Evolutionary conservation across 2,797 vertebrate genomes (phyloP), one percentile per base, ranked within the genome.

Genomic region (Melanotaenia pygmaea): DNA sequence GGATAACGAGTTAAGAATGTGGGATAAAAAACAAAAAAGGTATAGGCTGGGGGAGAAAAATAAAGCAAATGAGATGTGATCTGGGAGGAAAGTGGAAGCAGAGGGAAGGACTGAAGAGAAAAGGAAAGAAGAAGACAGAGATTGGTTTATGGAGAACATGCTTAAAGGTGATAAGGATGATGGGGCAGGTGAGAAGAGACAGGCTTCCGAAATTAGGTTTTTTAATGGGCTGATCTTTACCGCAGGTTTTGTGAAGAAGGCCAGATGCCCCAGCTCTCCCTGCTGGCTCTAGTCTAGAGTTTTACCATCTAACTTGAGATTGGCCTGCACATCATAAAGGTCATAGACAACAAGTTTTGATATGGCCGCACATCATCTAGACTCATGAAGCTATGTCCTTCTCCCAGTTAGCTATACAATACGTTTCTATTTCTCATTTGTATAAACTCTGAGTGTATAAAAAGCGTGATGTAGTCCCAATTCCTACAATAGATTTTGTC

Each of bases 11-110:
- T 74, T 72, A 64, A 70, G 56, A 81, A 67, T 5, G 24, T 26
- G 1, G 77, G 79, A 86, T 85, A 75, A 74, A 86, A 83, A 70
- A 67, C n/a, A 47, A 67, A 77, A 77, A 65, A 45, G 57, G 28
- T 5, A 32, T 22, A 12, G 14, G 64, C 63, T 32, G n/a, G 80
- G 69, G 72, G 77, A 45, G 34, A 65, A 69, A 64, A 3, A 13
- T n/a, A 11, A 59, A 53, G 37, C 2, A 37, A 58, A 72, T 67
- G 60, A 69, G 61, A 89, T 37, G 71, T 89, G 72, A 86, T 78
- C 22, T 1, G 70, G 50, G 24, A 83, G 64, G 67, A 77, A 77
- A 87, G 70, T 45, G 62, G 71, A 59, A 77, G 18, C 13, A 47
- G 40, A 59, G 53, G 56, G 60, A 57, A 57, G 16, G 32, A 69